Evolutionary conservation across 1,140 invertebrate species (phyloP), one percentile per base, ranked within the genome.

Genomic region (Cyphomyrmex costatus): DNA sequence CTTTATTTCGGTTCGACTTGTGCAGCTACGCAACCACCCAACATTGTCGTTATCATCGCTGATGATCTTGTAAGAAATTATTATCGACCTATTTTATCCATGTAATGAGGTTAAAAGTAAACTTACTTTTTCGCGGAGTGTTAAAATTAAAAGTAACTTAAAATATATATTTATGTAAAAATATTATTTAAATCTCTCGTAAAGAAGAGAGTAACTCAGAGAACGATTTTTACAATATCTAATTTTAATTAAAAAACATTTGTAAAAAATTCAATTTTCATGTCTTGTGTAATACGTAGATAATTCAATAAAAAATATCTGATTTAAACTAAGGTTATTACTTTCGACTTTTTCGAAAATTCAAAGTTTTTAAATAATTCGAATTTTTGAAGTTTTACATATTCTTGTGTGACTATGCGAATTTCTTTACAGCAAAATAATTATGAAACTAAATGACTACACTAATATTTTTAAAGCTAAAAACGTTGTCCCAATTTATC

Each of bases 21-120:
- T 0, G 19, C 8, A 3, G 36, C 7, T 3, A 10, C 7, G 16
- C 78, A 77, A 6, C 89, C 27, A 86, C 96, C 96, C 0, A 93
- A 96, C 82, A 95, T 96, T 49, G 92, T 96, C n/a, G 94, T 96
- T 51, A 96, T 96, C 3, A 90, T 96, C 70, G 96, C 95, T 0
- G 96, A 96, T 90, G 96, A 96, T 93, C 92, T 96, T 92, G 96
- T 96, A 93, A 93, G 94, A 76, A 53, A 78, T 42, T 65, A 70
- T 21, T 0, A 30, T 71, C 14, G 36, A 36, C 8, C 24, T 76
- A 10, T n/a, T 27, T 53, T 56, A 49, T 53, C 0, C 7, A 0
- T 8, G 8, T 5, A 65, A 33, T 10, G 3, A 65, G 3, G 19
- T 30, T 3, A 14, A 61, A 1, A n/a, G n/a, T 63, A 16, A 65